Base-by-base conservation (phyloP, 37 sponge, comb jelly and placozoan genomes). In the Aphrocallistes beatrix region DNA sequence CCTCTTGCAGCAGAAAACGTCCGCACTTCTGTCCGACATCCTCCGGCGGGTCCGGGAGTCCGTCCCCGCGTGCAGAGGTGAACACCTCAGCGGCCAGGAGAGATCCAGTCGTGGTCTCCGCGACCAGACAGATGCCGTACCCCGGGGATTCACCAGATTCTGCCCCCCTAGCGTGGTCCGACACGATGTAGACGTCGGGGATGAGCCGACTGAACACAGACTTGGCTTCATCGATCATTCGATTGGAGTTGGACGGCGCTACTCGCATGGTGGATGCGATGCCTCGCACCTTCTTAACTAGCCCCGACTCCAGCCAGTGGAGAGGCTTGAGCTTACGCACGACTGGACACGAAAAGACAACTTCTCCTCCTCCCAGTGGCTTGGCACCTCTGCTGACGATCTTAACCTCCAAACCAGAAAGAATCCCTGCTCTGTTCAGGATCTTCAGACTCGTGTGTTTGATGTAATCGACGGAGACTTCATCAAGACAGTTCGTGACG, bases 121-220 rank as follows among this genome's bases (percentile, higher is more conserved):
- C 87, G 32, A 92, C 93, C 38, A 98, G 88, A 10, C 88, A 85
- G 30, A 98, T 16, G 32, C 98, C 94, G 88, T 90, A 93, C 0
- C 98, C 98, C 69, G 93, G 89, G 50, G 91, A 90, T 91, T 87
- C 92, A 39, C 93, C 96, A 38, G 86, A 89, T n/a, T 93, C 88
- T 13, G 40, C 85, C 37, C 97, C 93, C 51, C 89, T 91, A 0
- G 88, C 83, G 9, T 84, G 82, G 39, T 97, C 98, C 23, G 91
- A 90, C 82, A 90, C 93, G 81, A 98, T 98, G 89, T 93, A 98
- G 34, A 98, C 93, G 85, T 98, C 99, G 23, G 96, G 91, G 13
- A 97, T 85, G 51, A 89, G 89, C 34, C 88, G 89, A 88, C 94
- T 94, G 38, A 97, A 88, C 23, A 94, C 86, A 6, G 86, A 86